Evolutionary conservation across 2,888 invertebrate species (phyloP).

Genomic region (Epistrophe grossulariae): DNA sequence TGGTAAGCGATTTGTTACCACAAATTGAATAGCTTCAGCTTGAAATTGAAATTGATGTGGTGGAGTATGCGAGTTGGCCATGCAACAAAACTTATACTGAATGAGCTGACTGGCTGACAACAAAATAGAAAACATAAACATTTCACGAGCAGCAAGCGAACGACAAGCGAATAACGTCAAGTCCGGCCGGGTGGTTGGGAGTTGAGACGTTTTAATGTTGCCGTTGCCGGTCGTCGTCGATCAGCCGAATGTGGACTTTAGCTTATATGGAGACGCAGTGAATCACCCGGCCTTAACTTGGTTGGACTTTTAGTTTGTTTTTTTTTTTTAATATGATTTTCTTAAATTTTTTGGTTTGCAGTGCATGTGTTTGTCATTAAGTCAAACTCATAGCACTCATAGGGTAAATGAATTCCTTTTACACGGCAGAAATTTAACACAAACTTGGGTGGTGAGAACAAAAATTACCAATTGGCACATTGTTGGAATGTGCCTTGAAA

Average conservation of each 20-base stretch:
- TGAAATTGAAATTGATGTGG: slow-evolving; percentile 30
- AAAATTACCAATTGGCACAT: slow-evolving; percentile 62
- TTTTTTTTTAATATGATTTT: slow-evolving; percentile 29
- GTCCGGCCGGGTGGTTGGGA: slow-evolving; percentile 22
- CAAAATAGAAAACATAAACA: slow-evolving; percentile 43
- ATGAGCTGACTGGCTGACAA: slow-evolving; percentile 17
- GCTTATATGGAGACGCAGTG: slow-evolving; percentile 65
- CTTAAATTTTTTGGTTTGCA: slow-evolving; percentile 64
- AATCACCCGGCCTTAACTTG: slow-evolving; percentile 71
- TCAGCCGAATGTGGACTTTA: slow-evolving; percentile 63
- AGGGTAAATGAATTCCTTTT: slow-evolving; percentile 68
- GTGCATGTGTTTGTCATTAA: slow-evolving; percentile 71
- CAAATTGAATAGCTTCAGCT: slow-evolving; percentile 39
- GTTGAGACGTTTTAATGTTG: slow-evolving; percentile 29
- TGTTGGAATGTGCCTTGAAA: slow-evolving; percentile 38
- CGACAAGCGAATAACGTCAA: slow-evolving; percentile 16
- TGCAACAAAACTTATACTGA: slow-evolving; percentile 61
- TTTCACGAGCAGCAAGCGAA: slow-evolving; percentile 39
- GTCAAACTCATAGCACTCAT: slow-evolving; percentile 60
- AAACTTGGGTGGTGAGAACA: slow-evolving; percentile 67
- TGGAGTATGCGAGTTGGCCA: slow-evolving; percentile 53
- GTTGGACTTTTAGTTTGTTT: slow-evolving; percentile 45
- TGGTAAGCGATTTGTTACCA: slow-evolving; percentile 50
- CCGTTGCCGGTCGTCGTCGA: slow-evolving; percentile 25
- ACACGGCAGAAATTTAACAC: slow-evolving; percentile 47